Conservation (phyloP, 2,888 invertebrate species). For the Atherix ibis region DNA sequence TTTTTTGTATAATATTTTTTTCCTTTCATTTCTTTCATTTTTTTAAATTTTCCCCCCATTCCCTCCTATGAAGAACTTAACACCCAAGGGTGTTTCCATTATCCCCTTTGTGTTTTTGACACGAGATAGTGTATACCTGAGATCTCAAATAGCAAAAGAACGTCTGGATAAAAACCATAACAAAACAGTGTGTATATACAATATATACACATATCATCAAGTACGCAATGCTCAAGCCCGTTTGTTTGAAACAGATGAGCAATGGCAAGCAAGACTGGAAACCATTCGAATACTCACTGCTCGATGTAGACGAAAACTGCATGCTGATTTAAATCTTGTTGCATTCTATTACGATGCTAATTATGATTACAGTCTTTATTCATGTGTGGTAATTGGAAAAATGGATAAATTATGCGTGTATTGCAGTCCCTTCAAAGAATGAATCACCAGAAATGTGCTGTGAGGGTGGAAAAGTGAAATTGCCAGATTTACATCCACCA, state of each 20-base stretch:
- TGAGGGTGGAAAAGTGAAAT: constrained; percentile 25
- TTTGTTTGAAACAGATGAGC: constrained; percentile 3
- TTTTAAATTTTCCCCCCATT: too few species aligned
- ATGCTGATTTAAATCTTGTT: constrained; percentile 6
- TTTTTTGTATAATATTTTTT: too few species aligned
- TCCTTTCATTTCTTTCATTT: too few species aligned
- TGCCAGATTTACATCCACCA: constrained; percentile 21
- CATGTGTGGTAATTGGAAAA: constrained; percentile 18
- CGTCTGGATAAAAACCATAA: too few species aligned
- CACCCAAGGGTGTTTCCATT: too few species aligned
- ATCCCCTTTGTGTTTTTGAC: too few species aligned
- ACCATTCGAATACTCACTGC: constrained; percentile 1
- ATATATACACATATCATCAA: too few species aligned
- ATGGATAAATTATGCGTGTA: constrained; percentile 20
- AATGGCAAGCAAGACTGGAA: constrained; percentile 4
- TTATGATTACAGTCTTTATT: constrained; percentile 18
- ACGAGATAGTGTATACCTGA: too few species aligned
- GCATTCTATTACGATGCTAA: constrained; percentile 18
- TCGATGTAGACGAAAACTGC: constrained; percentile 6
- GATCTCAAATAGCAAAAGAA: too few species aligned
- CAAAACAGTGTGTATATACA: too few species aligned
- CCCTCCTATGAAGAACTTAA: too few species aligned
- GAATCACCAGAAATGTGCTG: constrained; percentile 29
- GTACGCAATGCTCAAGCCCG: constrained; percentile 1
- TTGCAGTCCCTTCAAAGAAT: constrained; percentile 22